phyloP scores from a whole-genome alignment of 2,113 vertebrate genomes.

The Oostethus manadensis region DNA sequence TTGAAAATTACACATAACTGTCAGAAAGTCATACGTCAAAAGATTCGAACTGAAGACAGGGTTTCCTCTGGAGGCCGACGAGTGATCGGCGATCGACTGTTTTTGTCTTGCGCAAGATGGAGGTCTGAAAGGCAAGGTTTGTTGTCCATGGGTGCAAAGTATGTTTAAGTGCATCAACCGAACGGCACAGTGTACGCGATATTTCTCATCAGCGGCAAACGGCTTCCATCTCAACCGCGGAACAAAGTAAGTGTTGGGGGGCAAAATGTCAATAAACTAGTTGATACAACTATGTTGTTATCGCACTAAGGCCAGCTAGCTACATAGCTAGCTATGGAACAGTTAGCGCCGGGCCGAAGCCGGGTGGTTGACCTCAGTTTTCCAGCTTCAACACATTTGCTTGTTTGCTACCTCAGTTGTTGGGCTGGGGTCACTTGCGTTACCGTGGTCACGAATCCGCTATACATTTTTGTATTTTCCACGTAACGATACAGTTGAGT shows the following conservation, averaged over 20 bases:
- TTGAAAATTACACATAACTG: neutral
- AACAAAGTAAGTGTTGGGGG: neutral
- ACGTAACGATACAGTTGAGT: too few species aligned
- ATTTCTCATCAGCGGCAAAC: slow-evolving; percentile 30
- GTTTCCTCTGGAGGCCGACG: neutral
- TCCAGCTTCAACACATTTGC: slow-evolving; percentile 10
- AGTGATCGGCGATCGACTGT: slow-evolving; percentile 29
- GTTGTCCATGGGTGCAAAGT: slow-evolving; percentile 59
- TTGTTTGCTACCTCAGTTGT: slow-evolving; percentile 9
- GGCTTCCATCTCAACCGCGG: slow-evolving; percentile 17
- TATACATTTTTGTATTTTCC: neutral
- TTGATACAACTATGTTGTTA: neutral
- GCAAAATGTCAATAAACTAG: neutral
- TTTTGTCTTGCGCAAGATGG: slow-evolving; percentile 61
- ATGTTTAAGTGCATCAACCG: slow-evolving; percentile 73
- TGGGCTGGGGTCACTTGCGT: too few species aligned
- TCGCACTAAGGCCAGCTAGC: neutral
- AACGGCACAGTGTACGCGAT: slow-evolving; percentile 46
- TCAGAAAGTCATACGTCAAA: neutral
- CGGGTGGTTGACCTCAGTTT: slow-evolving; percentile 28
- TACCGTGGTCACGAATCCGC: neutral
- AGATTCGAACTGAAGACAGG: neutral
- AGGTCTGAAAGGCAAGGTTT: slow-evolving; percentile 53
- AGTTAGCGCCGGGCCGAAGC: slow-evolving; percentile 18
- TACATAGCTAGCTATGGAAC: slow-evolving; percentile 16